Evolutionary conservation across 2,888 invertebrate species (phyloP).

Genomic region (Caenorhabditis angaria): DNA sequence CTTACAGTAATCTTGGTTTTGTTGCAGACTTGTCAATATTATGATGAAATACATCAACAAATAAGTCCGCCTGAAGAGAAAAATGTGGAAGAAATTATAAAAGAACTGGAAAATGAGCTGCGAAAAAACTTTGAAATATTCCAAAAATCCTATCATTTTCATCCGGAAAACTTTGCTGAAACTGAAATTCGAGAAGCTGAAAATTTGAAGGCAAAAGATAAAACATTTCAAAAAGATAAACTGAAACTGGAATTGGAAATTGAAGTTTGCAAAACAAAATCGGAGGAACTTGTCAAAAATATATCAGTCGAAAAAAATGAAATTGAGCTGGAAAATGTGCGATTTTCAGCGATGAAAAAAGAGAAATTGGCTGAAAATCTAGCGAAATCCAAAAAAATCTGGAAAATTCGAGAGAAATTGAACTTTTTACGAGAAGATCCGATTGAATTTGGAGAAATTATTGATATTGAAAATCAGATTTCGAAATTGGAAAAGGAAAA

Average conservation of each 20-base stretch:
- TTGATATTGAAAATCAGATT: not conserved
- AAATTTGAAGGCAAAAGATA: conserved; percentile 11
- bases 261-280: conserved; percentile 13
- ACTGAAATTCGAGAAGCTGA: conserved; percentile 10
- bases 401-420: conserved; percentile 24
- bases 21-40: conserved; percentile 28
- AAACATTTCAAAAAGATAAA: conserved; percentile 34
- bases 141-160: conserved; percentile 12
- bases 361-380: conserved; percentile 28
- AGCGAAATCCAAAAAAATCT: conserved; percentile 23
- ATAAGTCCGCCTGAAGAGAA: conserved; percentile 36
- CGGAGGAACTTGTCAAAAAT: conserved; percentile 15
- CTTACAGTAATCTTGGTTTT: not conserved
- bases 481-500: not conserved
- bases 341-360: conserved; percentile 33
- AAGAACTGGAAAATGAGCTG: conserved; percentile 22
- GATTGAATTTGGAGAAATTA: conserved; percentile 21
- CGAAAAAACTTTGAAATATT: conserved; percentile 29
- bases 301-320: conserved; percentile 19
- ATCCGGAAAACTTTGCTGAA: conserved; percentile 31
- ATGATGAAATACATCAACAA: conserved; percentile 32
- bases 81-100: conserved; percentile 25
- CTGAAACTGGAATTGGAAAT: conserved; percentile 21
- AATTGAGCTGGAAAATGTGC: conserved; percentile 32
- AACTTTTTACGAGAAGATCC: conserved; percentile 22